Evolutionary conservation across 2,888 invertebrate genomes (phyloP), one percentile per base, ranked within the genome.

Genomic region (Aleiodes alternator): DNA sequence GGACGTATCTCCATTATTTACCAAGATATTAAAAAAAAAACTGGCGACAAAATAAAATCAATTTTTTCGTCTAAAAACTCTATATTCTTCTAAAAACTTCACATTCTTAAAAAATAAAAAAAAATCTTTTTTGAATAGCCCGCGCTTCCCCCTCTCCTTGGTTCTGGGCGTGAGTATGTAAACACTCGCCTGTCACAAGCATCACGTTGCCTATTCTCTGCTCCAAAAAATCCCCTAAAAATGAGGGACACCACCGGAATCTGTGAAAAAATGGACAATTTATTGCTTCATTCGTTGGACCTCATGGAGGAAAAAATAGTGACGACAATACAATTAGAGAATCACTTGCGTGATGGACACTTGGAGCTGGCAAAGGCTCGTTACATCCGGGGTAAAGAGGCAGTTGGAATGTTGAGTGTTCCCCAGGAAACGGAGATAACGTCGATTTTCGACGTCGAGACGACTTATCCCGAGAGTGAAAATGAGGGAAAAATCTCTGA

Each of bases 371-470:
- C 96, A 0, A 96, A 96, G 86, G 91, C 94, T 3, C 92, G 96
- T 69, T 96, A 96, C 82, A 95, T 96, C 68, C 93, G 95, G 91
- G 96, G 96, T 0, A 94, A 94, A 76, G 93, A 92, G 81, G 92
- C 92, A 8, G 93, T 96, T 6, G 94, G 95, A 73, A 90, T 92
- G 14, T 90, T 95, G 11, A 94, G 95, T 84, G 90, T 96, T 56
- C 95, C 95, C 2, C 94, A 95, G 85, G 81, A 86, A 23, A 80
- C 83, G 77, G 78, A 84, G 78, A 77, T 89, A 80, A 80, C 83
- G 81, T 81, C 85, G 8, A 61, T 87, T 8, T 87, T 90, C 48
- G 80, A 86, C 23, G 74, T 91, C 14, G 87, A 90, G 75, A 88
- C 86, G 43, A 86, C 73, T 7, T 79, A 82, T 29, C 57, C 34